These are phyloP conservation scores for Rynchops niger DNA, from an alignment of 2,113 vertebrate genomes.

Conservation along the genomic window DNA sequence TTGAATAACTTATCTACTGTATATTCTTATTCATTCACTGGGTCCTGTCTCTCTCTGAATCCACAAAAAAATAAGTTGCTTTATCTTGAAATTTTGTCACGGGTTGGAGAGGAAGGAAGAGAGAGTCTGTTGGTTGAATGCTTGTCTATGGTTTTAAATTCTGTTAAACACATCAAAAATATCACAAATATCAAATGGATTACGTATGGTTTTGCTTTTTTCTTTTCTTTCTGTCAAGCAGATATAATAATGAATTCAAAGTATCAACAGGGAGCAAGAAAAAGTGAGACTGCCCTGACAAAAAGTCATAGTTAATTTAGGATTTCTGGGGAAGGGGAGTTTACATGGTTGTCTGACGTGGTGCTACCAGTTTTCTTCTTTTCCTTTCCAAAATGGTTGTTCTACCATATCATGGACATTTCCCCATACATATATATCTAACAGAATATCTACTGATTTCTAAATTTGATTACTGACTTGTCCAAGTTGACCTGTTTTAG, in stretches of 20 bases:
- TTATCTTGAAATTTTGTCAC: neutral
- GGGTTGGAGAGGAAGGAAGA: neutral
- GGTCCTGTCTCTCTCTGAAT: neutral
- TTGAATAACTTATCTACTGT: neutral
- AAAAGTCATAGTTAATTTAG: neutral
- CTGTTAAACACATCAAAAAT: neutral
- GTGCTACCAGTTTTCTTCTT: neutral
- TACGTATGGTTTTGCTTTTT: neutral
- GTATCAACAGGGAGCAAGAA: neutral
- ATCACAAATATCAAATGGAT: neutral
- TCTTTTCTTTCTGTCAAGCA: neutral
- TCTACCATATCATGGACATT: neutral
- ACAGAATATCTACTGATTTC: neutral
- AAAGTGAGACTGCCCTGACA: neutral
- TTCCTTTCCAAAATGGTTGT: neutral
- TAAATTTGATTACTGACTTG: neutral
- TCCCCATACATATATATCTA: neutral
- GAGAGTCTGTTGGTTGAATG: neutral
- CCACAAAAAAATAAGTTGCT: neutral
- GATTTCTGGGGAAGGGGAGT: neutral
- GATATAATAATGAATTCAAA: neutral
- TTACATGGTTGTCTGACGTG: neutral
- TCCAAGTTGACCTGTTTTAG: neutral
- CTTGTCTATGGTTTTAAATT: neutral
- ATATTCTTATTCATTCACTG: neutral